These are phyloP conservation scores for Bombus impatiens DNA, from an alignment of 1,140 invertebrate species.

Conservation along the genomic window DNA sequence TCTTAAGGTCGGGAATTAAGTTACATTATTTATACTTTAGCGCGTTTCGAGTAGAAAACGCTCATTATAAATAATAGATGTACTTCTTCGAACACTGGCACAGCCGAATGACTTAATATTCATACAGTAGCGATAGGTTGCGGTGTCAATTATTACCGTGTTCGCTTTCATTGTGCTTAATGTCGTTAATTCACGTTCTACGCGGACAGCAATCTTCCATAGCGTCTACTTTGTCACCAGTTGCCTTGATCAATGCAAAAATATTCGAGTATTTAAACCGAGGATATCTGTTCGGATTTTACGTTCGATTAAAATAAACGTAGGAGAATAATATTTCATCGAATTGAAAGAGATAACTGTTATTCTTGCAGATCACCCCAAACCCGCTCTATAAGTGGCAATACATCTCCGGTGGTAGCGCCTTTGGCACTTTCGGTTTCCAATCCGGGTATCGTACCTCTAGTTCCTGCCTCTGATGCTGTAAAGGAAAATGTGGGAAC, in stretches of 20 bases:
- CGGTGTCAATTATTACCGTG: conserved; percentile 41
- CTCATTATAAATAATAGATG: not conserved
- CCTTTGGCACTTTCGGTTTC: conserved; percentile 71
- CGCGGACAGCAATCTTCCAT: conserved; percentile 4
- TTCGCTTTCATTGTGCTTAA: conserved; percentile 42
- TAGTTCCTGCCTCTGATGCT: conserved; percentile 67
- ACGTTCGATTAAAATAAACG: not conserved
- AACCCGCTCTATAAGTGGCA: conserved; percentile 65
- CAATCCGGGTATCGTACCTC: conserved; percentile 65
- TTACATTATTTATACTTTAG: conserved; percentile 16
- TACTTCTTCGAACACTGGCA: not conserved
- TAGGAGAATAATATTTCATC: not conserved
- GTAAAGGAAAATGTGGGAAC: conserved; percentile 73
- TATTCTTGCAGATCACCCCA: conserved; percentile 68
- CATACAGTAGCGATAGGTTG: conserved; percentile 17
- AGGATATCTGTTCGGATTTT: not conserved
- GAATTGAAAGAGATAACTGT: not conserved
- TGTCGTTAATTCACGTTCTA: conserved; percentile 31
- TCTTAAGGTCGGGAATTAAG: conserved; percentile 21
- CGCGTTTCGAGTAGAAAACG: not conserved
- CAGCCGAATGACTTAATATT: conserved; percentile 21
- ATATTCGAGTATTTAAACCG: not conserved
- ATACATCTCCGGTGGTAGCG: conserved; percentile 72
- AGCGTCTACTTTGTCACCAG: not conserved
- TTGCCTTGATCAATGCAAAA: not conserved